These are phyloP conservation scores for Eulithis prunata DNA, from an alignment of 2,888 invertebrate genomes.

Conservation along the genomic window DNA sequence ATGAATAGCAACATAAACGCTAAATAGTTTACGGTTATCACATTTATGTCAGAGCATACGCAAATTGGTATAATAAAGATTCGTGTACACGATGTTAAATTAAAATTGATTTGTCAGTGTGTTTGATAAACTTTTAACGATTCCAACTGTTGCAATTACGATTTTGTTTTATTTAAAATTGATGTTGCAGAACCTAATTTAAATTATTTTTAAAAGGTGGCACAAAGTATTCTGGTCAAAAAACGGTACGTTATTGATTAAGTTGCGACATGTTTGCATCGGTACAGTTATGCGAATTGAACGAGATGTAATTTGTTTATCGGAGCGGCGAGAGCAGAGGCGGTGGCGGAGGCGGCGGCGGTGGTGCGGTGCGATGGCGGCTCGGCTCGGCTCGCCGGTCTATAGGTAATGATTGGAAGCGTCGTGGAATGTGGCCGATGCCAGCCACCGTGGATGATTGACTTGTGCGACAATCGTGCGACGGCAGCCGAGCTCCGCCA, in stretches of 20 bases:
- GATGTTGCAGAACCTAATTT: slow-evolving; percentile 11
- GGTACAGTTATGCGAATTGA: slow-evolving; percentile 50
- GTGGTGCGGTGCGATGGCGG: slow-evolving; percentile 5
- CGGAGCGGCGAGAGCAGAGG: slow-evolving; percentile 37
- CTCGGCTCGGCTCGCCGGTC: not conserved
- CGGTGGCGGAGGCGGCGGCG: slow-evolving; percentile 28
- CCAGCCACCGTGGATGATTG: slow-evolving; percentile 55
- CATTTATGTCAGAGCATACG: slow-evolving; percentile 34
- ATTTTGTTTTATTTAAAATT: slow-evolving; percentile 18
- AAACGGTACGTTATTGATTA: slow-evolving; percentile 40
- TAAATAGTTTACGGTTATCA: slow-evolving; percentile 42
- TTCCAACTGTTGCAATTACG: slow-evolving; percentile 18
- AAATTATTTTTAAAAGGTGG: slow-evolving; percentile 8
- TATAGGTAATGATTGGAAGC: slow-evolving; percentile 34
- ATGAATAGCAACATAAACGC: slow-evolving; percentile 45
- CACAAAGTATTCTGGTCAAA: slow-evolving; percentile 21
- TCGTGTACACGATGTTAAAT: slow-evolving; percentile 23
- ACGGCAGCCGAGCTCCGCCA: slow-evolving; percentile 52
- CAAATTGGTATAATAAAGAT: slow-evolving; percentile 33
- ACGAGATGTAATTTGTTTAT: slow-evolving; percentile 53
- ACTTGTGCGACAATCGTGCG: slow-evolving; percentile 61
- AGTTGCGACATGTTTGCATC: slow-evolving; percentile 42
- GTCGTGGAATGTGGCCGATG: slow-evolving; percentile 48
- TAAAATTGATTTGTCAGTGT: slow-evolving; percentile 13
- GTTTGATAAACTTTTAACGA: slow-evolving; percentile 21